Evolutionary conservation across 2,888 invertebrate species (phyloP).

Genomic region (Teleiodes luculella): DNA sequence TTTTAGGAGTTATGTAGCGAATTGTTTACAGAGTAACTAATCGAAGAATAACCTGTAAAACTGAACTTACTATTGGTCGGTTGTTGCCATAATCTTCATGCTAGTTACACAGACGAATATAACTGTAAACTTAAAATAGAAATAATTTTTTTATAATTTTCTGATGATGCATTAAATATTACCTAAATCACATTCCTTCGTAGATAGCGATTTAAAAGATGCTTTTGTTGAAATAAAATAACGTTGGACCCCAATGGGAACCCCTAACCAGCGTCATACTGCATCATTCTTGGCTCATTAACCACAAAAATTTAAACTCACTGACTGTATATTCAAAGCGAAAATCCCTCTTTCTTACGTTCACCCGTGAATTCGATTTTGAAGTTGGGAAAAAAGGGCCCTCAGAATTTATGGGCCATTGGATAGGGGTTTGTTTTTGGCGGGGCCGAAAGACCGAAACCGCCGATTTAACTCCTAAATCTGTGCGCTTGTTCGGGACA

Average conservation of each 20-base stretch:
- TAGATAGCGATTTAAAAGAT: too few relatives aligned
- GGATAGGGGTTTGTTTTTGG: conserved; percentile 55
- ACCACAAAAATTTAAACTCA: neutral
- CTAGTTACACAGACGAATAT: too few relatives aligned
- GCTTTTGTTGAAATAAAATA: too few relatives aligned
- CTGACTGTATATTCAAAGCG: conserved; percentile 5
- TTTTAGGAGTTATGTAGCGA: too few relatives aligned
- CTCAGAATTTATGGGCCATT: conserved; percentile 59
- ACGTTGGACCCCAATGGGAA: neutral
- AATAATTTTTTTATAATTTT: too few relatives aligned
- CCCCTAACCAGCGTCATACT: neutral
- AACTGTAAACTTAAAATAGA: too few relatives aligned
- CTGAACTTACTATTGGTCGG: too few relatives aligned
- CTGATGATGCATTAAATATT: too few relatives aligned
- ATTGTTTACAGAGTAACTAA: too few relatives aligned
- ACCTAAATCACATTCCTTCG: too few relatives aligned
- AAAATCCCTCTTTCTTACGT: neutral
- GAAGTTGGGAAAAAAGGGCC: conserved; percentile 51
- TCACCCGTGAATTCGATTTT: conserved; percentile 52
- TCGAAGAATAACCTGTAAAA: too few relatives aligned
- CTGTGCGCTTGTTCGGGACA: conserved; percentile 50
- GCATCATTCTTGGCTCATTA: neutral
- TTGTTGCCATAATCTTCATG: too few relatives aligned
- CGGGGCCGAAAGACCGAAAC: conserved; percentile 36
- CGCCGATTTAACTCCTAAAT: conserved; percentile 51